phyloP scores from a whole-genome alignment of 2,888 invertebrate genomes.

The Ecliptopera silaceata region DNA sequence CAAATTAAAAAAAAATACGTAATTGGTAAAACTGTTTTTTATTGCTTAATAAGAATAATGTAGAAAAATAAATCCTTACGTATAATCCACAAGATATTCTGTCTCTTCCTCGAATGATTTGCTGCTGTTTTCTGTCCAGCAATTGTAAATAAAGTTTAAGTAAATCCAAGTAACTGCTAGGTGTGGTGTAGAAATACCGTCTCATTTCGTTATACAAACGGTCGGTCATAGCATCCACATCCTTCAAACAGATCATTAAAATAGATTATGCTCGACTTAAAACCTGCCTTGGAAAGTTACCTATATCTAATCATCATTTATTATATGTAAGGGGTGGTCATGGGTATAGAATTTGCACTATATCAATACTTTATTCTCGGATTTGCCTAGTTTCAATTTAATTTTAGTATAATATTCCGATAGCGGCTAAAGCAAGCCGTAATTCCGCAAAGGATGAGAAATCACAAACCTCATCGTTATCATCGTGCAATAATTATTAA shows the following conservation, averaged over 20 bases:
- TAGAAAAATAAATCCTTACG: slow-evolving; percentile 43
- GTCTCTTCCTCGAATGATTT: slow-evolving; percentile 85
- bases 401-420: too few species aligned
- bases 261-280: too few species aligned
- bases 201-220: slow-evolving; percentile 91
- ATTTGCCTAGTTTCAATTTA: too few species aligned
- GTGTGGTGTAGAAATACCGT: slow-evolving; percentile 94
- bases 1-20: not conserved
- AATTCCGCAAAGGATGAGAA: too few species aligned
- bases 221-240: slow-evolving; percentile 90
- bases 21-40: not conserved
- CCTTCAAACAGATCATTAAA: slow-evolving; percentile 68
- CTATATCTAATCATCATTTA: too few species aligned
- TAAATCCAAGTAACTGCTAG: slow-evolving; percentile 94
- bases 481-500: too few species aligned
- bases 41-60: not conserved
- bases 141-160: slow-evolving; percentile 90
- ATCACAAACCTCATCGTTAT: too few species aligned
- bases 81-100: slow-evolving; percentile 89
- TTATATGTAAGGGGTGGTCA: too few species aligned
- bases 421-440: too few species aligned
- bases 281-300: too few species aligned
- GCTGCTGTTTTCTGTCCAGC: slow-evolving; percentile 86
- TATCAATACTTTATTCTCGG: too few species aligned
- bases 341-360: too few species aligned